Percentiles rank a stretch among this genome's conserved stretches.
Conservation (phyloP, 2,113 vertebrate species). For the Mola mola region DNA sequence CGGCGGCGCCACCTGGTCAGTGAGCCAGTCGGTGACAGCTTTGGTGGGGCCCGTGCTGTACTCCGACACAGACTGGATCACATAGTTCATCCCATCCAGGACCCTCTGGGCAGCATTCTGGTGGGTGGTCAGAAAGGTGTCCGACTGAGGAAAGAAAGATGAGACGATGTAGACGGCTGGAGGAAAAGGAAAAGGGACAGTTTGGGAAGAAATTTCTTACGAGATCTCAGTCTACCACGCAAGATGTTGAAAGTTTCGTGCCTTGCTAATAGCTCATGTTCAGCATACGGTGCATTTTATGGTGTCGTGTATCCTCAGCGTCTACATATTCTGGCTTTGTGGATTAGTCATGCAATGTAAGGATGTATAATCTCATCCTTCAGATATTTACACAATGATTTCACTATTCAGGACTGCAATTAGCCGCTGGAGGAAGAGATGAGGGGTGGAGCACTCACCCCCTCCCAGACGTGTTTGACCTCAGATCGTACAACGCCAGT, state of each 20-base stretch:
- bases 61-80: constrained; percentile 84
- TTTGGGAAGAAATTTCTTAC: too few species aligned
- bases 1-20: constrained; percentile 84
- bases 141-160: constrained; percentile 66
- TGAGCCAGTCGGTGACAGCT: constrained; percentile 82
- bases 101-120: constrained; percentile 86
- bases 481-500: constrained; percentile 82
- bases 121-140: constrained; percentile 79
- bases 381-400: neutral
- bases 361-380: neutral
- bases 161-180: neutral
- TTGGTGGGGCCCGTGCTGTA: constrained; percentile 84
- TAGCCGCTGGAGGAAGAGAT: neutral
- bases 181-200: too few species aligned
- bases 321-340: neutral
- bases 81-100: constrained; percentile 82
- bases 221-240: too few species aligned
- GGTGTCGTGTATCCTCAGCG: too few species aligned
- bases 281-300: too few species aligned
- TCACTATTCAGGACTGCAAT: too few species aligned
- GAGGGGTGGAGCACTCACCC: constrained; percentile 68
- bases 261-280: too few species aligned
- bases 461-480: constrained; percentile 86
- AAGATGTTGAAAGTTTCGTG: too few species aligned
- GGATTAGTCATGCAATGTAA: too few species aligned